phyloP scores from a whole-genome alignment of 2,113 vertebrate species.

The Burhinus oedicnemus region DNA sequence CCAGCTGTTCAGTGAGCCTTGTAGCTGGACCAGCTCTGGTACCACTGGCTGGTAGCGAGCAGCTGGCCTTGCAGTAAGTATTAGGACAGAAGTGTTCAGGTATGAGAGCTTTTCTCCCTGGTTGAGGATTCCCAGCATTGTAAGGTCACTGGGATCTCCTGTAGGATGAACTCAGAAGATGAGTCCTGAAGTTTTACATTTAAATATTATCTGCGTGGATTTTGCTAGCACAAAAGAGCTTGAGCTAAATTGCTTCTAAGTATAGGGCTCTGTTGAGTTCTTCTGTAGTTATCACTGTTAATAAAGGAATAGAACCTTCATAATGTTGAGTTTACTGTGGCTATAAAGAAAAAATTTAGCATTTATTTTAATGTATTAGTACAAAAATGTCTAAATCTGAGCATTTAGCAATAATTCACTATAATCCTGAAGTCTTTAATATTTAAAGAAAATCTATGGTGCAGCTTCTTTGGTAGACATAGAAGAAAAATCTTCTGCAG shows the following conservation, averaged over 20 bases:
- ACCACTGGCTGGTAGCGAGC: accelerated
- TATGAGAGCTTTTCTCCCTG: not conserved
- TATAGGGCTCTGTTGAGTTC: constrained; percentile 9
- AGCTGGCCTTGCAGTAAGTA: not conserved
- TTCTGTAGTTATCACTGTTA: constrained; percentile 17
- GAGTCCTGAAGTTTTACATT: not conserved
- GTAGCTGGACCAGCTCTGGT: not conserved
- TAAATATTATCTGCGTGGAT: not conserved
- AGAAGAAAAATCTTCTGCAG: constrained; percentile 39
- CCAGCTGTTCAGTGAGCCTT: not conserved
- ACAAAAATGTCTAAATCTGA: not conserved
- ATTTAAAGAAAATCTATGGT: constrained; percentile 34
- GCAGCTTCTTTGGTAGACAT: constrained; percentile 22
- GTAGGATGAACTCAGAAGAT: not conserved
- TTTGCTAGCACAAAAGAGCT: not conserved
- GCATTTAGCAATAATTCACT: not conserved
- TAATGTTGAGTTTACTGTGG: not conserved
- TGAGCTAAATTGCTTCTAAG: constrained; percentile 27
- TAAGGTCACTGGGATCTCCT: not conserved
- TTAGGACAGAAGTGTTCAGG: not conserved
- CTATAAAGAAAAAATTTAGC: not conserved
- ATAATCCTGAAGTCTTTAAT: not conserved
- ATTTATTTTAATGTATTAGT: not conserved
- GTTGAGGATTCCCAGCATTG: not conserved
- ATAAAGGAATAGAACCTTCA: not conserved